Percentiles rank a stretch among this genome's conserved stretches.
Evolutionary conservation across 2,113 vertebrate species (phyloP).

Genomic region (Otocyon megalotis): DNA sequence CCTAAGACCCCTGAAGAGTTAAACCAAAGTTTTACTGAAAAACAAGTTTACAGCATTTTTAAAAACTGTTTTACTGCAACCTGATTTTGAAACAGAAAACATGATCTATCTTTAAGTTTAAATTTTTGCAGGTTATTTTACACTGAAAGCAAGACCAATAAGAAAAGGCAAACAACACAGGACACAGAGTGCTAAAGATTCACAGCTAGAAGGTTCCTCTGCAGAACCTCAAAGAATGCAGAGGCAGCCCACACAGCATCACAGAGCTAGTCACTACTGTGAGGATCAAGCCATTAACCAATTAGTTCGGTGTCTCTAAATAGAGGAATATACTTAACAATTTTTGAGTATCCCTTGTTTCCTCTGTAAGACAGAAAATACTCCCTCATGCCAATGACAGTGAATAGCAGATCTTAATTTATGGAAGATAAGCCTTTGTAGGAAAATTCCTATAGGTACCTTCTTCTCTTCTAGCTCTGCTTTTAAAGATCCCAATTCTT

Average conservation of each 20-base stretch:
- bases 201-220: neutral
- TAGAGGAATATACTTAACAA: fast-evolving
- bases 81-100: neutral
- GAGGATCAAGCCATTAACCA: neutral
- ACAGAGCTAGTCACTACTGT: neutral
- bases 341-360: neutral
- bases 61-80: neutral
- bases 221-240: neutral
- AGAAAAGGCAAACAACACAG: neutral
- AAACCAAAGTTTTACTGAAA: neutral
- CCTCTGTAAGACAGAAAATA: neutral
- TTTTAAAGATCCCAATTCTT: constrained; percentile 90
- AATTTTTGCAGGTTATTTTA: neutral
- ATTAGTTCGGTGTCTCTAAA: neutral
- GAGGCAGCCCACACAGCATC: no score
- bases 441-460: constrained; percentile 82
- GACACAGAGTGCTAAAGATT: neutral
- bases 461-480: constrained; percentile 94
- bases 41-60: neutral
- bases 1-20: neutral
- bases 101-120: neutral
- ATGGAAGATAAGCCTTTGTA: neutral
- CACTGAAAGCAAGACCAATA: neutral
- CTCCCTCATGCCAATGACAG: fast-evolving
- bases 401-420: neutral